These are phyloP conservation scores for Pilophorus perplexus DNA, from an alignment of 2,888 invertebrate species.

Conservation along the genomic window DNA sequence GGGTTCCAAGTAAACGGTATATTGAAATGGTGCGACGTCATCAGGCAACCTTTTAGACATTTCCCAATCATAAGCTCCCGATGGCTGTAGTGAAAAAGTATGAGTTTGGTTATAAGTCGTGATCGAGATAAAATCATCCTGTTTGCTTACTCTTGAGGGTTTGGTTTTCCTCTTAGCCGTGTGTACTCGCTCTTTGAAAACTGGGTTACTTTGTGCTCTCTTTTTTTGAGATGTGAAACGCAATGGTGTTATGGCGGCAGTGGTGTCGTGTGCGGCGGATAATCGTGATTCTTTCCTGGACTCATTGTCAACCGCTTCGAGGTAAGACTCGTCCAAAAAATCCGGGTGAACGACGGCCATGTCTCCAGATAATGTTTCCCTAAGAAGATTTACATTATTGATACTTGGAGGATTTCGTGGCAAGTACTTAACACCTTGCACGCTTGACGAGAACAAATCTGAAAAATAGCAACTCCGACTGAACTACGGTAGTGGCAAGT, in stretches of 20 bases:
- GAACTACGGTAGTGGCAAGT: too few relatives aligned
- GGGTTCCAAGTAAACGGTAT: slow-evolving; percentile 22
- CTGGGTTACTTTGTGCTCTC: not conserved
- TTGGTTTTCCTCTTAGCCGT: not conserved
- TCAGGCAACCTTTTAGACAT: not conserved
- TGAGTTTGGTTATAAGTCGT: not conserved
- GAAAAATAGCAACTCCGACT: too few relatives aligned
- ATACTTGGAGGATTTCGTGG: too few relatives aligned
- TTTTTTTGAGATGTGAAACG: not conserved
- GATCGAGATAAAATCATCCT: not conserved
- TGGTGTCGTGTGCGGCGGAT: not conserved
- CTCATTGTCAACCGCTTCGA: not conserved
- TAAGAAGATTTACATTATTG: too few relatives aligned
- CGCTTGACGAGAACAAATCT: too few relatives aligned
- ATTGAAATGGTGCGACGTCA: slow-evolving; percentile 21
- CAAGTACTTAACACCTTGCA: too few relatives aligned
- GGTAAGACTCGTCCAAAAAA: slow-evolving; percentile 16
- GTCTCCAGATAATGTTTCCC: too few relatives aligned
- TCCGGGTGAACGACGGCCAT: slow-evolving; percentile 9
- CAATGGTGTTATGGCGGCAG: not conserved
- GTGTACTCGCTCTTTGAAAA: slow-evolving; percentile 10
- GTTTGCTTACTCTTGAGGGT: not conserved
- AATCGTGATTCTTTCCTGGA: slow-evolving; percentile 13
- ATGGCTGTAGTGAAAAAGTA: not conserved
- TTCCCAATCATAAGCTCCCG: slow-evolving; percentile 16